Percentiles rank a stretch among this genome's conserved stretches.
phyloP scores from a whole-genome alignment of 35 echinoderm and acorn worm genomes.

The Amphiura filiformis region DNA sequence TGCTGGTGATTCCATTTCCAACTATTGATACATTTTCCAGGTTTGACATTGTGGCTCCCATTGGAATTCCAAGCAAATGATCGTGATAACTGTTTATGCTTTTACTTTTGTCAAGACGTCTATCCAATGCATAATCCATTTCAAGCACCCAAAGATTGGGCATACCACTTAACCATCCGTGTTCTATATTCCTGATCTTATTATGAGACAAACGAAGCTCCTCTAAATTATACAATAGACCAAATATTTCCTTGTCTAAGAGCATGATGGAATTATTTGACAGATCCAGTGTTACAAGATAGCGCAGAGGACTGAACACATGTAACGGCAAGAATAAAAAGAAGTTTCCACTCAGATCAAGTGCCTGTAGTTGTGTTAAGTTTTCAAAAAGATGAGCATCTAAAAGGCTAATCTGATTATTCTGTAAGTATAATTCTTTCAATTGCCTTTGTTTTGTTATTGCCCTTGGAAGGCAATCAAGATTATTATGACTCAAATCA shows the following conservation, averaged over 20 bases:
- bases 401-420: slow-evolving; percentile 28
- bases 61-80: background rate
- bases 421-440: slow-evolving; percentile 36
- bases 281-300: slow-evolving; percentile 36
- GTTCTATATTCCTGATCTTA: slow-evolving; percentile 1
- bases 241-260: slow-evolving; percentile 26
- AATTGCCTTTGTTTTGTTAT: slow-evolving; percentile 8
- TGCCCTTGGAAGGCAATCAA: slow-evolving; percentile 21
- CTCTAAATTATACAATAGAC: slow-evolving; percentile 19
- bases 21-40: slow-evolving; percentile 7
- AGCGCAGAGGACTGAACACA: slow-evolving; percentile 18
- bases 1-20: slow-evolving; percentile 10
- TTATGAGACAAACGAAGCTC: slow-evolving; percentile 43
- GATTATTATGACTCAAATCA: slow-evolving; percentile 38
- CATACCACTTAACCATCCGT: slow-evolving; percentile 36
- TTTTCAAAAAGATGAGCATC: slow-evolving; percentile 19
- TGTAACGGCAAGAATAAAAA: slow-evolving; percentile 17
- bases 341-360: slow-evolving; percentile 38
- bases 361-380: slow-evolving; percentile 29
- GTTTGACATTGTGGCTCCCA: background rate
- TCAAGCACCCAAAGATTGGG: slow-evolving; percentile 46
- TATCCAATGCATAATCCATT: slow-evolving; percentile 13
- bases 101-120: background rate
- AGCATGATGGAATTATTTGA: slow-evolving; percentile 31
- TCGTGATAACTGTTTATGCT: background rate